phyloP scores from a whole-genome alignment of 2,888 invertebrate species.

The Vesta saturnalis region DNA sequence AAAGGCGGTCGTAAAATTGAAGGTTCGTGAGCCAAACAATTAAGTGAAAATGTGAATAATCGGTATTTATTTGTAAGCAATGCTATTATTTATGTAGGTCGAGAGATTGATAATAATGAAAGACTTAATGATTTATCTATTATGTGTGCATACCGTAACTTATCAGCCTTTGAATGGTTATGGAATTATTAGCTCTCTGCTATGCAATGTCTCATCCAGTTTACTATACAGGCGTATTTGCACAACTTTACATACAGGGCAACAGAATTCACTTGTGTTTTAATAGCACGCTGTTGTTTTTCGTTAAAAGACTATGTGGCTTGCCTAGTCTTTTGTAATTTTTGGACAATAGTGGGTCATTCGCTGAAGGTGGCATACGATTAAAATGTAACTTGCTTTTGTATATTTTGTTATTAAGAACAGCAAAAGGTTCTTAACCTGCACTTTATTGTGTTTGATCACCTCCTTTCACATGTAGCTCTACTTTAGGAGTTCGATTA shows the following conservation, averaged over 20 bases:
- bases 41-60: constrained; percentile 87
- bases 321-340: constrained; percentile 88
- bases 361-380: constrained; percentile 86
- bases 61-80: constrained; percentile 96
- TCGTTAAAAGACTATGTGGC: constrained; percentile 94
- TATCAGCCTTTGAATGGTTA: constrained; percentile 95
- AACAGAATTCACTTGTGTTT: too few species aligned
- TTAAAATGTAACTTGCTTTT: constrained; percentile 92
- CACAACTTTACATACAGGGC: too few species aligned
- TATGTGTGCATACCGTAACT: constrained; percentile 94
- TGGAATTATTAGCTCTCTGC: constrained; percentile 94
- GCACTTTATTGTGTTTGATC: constrained; percentile 84
- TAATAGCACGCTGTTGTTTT: constrained; percentile 96
- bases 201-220: constrained; percentile 82
- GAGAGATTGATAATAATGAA: constrained; percentile 88
- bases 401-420: constrained; percentile 91
- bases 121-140: constrained; percentile 93
- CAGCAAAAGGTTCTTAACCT: constrained; percentile 89
- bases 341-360: constrained; percentile 65
- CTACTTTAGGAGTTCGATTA: constrained; percentile 80
- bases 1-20: constrained; percentile 84
- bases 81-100: constrained; percentile 89
- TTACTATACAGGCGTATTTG: constrained; percentile 91
- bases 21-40: constrained; percentile 81
- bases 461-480: constrained; percentile 73